Evolutionary conservation across 1,140 invertebrate genomes (phyloP).

Genomic region (Pararge aegeria): DNA sequence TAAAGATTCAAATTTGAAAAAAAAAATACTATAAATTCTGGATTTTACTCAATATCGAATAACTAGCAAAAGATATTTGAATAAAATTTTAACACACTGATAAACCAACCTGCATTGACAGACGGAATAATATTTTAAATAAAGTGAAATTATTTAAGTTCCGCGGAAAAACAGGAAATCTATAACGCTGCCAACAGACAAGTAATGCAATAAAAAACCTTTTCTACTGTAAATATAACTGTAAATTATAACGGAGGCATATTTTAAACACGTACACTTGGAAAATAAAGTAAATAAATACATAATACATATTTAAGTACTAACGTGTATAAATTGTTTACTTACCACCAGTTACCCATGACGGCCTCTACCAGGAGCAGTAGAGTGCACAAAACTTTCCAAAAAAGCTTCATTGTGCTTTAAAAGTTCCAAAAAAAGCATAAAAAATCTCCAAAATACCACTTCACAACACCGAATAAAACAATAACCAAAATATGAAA

Average conservation of each 20-base stretch:
- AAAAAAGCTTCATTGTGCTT: conserved; percentile 64
- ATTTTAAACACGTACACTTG: conserved; percentile 2
- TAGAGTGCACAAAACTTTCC: conserved; percentile 62
- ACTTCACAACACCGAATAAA: conserved; percentile 51
- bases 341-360: conserved; percentile 70
- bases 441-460: conserved; percentile 43
- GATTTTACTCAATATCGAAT: no score
- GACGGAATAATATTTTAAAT: no score
- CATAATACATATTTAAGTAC: conserved; percentile 17
- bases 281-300: conserved; percentile 16
- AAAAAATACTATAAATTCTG: no score
- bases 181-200: no score
- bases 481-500: conserved; percentile 44
- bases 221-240: neutral
- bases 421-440: conserved; percentile 32
- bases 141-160: no score
- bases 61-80: no score
- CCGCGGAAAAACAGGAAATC: no score
- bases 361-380: conserved; percentile 58
- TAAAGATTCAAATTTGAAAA: no score
- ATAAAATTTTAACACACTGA: no score
- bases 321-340: conserved; percentile 24
- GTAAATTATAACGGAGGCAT: neutral
- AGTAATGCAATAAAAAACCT: neutral
- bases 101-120: no score